A percentile compares a stretch with the other conserved stretches of the same genome.
Evolutionary conservation across 2,888 invertebrate genomes (phyloP).

Genomic region (Stenotaenia linearis): DNA sequence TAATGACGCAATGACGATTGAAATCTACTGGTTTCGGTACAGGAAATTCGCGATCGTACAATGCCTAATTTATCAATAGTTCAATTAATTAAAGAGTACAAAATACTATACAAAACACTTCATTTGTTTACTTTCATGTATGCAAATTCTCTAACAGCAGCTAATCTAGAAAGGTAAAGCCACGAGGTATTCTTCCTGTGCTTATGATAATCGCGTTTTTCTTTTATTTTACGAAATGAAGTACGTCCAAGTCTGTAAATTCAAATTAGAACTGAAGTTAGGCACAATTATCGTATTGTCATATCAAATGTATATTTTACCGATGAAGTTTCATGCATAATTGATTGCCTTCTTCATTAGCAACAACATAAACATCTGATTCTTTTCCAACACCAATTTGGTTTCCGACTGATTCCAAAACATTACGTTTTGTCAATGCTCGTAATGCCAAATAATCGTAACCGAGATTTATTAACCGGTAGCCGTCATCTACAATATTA

Average conservation of each 20-base stretch:
- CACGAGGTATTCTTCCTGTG: constrained; percentile 84
- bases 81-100: too few species aligned
- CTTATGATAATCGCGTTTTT: constrained; percentile 94
- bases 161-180: constrained; percentile 92
- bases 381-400: constrained; percentile 99
- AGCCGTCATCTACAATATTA: constrained; percentile 79
- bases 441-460: constrained; percentile 96
- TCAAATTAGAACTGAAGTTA: not conserved
- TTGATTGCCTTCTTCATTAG: constrained; percentile 68
- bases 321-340: constrained; percentile 86
- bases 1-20: constrained; percentile 89
- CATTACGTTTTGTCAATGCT: constrained; percentile 69
- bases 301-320: constrained; percentile 47
- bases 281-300: not conserved
- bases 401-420: constrained; percentile 83
- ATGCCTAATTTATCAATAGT: constrained; percentile 54
- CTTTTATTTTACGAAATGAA: constrained; percentile 91
- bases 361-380: constrained; percentile 90
- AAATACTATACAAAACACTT: too few species aligned
- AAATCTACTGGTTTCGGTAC: constrained; percentile 92
- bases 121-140: constrained; percentile 81
- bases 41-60: constrained; percentile 83
- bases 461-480: constrained; percentile 87
- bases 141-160: constrained; percentile 94
- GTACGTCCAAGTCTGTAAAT: constrained; percentile 74